Evolutionary conservation across 2,888 invertebrate genomes (phyloP).

Genomic region (Rhagonycha fulva): DNA sequence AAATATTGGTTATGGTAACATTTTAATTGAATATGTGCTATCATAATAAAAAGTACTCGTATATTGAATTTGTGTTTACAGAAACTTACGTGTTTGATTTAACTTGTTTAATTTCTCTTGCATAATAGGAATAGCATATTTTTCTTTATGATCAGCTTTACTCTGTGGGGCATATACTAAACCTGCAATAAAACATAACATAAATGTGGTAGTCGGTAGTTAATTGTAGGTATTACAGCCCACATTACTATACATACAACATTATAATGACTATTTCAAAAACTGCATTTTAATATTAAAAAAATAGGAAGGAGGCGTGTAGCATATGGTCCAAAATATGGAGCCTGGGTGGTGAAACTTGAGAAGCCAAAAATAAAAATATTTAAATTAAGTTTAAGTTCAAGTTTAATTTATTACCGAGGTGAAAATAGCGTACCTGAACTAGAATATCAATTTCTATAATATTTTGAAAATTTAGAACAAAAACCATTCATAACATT

Average conservation of each 20-base stretch:
- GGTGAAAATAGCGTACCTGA: too few relatives aligned
- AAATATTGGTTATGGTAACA: neutral
- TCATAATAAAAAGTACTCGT: too few relatives aligned
- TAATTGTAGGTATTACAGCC: neutral
- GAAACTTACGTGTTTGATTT: neutral
- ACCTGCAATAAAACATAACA: neutral
- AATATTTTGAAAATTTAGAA: too few relatives aligned
- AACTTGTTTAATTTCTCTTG: neutral
- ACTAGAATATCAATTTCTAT: too few relatives aligned
- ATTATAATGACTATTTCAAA: neutral
- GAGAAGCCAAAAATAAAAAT: neutral
- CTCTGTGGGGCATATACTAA: neutral
- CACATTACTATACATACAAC: neutral
- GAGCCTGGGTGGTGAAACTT: neutral
- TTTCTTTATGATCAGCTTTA: neutral
- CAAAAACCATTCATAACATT: too few relatives aligned
- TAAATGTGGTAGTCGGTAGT: neutral
- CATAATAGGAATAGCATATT: neutral
- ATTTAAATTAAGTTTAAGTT: neutral
- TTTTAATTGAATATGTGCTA: neutral
- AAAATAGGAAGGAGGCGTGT: neutral
- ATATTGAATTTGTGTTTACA: neutral
- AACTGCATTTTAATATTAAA: neutral
- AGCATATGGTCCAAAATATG: neutral
- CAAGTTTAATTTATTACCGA: neutral